Evolutionary conservation across 1,140 invertebrate genomes (phyloP).

Genomic region (Drosophila setifemur): DNA sequence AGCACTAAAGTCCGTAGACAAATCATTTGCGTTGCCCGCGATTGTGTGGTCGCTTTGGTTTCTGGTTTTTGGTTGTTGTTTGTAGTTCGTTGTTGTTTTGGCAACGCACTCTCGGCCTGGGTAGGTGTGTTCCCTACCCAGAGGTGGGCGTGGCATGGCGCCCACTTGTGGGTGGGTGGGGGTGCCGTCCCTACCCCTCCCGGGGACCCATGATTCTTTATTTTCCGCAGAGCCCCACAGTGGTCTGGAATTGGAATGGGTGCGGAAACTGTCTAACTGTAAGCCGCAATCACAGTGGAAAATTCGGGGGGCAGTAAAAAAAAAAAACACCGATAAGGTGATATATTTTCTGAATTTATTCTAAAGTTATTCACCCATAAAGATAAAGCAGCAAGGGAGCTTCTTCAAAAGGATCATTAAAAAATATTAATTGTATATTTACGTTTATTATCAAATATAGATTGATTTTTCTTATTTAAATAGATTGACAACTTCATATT

Average conservation of each 20-base stretch:
- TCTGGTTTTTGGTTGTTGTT: too few relatives aligned
- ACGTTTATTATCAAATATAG: too few relatives aligned
- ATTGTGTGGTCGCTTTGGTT: slow-evolving; percentile 30
- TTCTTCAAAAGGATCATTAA: too few relatives aligned
- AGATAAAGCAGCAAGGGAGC: too few relatives aligned
- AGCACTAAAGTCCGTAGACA: slow-evolving; percentile 75
- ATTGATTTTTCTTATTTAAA: too few relatives aligned
- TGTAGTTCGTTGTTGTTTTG: slow-evolving; percentile 25
- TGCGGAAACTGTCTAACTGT: not conserved
- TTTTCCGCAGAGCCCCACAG: not conserved
- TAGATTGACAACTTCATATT: too few relatives aligned
- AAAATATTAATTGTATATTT: too few relatives aligned
- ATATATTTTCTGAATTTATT: not conserved
- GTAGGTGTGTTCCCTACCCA: slow-evolving; percentile 34
- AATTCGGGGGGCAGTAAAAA: not conserved
- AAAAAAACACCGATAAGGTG: not conserved
- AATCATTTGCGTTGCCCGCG: slow-evolving; percentile 55
- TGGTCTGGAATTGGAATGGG: not conserved
- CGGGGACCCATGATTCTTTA: not conserved
- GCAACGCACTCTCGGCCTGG: slow-evolving; percentile 29
- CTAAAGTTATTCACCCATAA: too few relatives aligned
- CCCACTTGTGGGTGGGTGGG: not conserved
- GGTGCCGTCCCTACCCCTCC: too few relatives aligned
- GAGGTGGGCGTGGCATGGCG: slow-evolving; percentile 2
- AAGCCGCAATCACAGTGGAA: not conserved